Evolutionary conservation across 2,888 invertebrate species (phyloP).

Genomic region (Caenorhabditis plicata): DNA sequence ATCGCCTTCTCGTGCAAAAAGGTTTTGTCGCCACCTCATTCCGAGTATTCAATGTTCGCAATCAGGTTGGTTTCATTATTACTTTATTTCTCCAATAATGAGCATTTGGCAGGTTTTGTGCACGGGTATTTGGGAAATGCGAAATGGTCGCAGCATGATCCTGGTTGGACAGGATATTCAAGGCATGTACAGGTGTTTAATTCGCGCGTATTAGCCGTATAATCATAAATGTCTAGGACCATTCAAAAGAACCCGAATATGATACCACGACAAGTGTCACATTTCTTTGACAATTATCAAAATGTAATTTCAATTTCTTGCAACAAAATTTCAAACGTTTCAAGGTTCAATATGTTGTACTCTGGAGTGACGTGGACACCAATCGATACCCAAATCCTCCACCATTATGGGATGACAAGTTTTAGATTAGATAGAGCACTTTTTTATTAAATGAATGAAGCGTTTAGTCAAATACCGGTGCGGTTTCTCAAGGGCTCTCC

Average conservation of each 20-base stretch:
- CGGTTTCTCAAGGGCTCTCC: constrained; percentile 48
- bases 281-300: constrained; percentile 49
- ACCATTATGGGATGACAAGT: constrained; percentile 53
- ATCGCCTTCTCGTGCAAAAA: constrained; percentile 40
- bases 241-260: constrained; percentile 38
- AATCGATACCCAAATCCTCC: constrained; percentile 58
- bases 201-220: neutral
- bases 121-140: constrained; percentile 63
- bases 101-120: too few species aligned
- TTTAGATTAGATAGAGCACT: too few species aligned
- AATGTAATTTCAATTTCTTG: constrained; percentile 13
- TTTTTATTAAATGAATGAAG: too few species aligned
- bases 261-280: constrained; percentile 58
- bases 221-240: constrained; percentile 7
- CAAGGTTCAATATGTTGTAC: constrained; percentile 51
- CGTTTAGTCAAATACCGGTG: constrained; percentile 45
- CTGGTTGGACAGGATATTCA: constrained; percentile 52
- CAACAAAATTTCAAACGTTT: constrained; percentile 1
- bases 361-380: constrained; percentile 61
- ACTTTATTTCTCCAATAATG: too few species aligned
- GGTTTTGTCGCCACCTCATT: constrained; percentile 59
- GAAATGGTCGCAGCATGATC: constrained; percentile 53
- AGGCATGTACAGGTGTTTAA: constrained; percentile 37
- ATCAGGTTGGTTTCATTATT: too few species aligned
- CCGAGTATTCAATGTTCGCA: constrained; percentile 56